A percentile compares a stretch with the other conserved stretches of the same genome.
These are phyloP conservation scores for Lamellibrachia satsuma DNA, from an alignment of 2,888 invertebrate species.

Conservation along the genomic window DNA sequence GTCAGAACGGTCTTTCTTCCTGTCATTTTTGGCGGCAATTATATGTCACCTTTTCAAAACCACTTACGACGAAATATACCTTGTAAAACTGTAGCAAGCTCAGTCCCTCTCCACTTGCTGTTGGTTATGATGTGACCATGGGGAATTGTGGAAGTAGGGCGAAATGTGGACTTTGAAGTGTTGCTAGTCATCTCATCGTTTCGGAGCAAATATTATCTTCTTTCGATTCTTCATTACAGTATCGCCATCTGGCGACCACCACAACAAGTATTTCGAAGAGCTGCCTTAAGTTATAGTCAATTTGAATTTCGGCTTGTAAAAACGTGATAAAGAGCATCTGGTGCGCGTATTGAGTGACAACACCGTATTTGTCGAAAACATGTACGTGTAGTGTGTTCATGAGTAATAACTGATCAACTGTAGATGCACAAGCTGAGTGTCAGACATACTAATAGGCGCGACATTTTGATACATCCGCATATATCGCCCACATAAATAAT, in stretches of 20 bases:
- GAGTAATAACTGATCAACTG: neutral
- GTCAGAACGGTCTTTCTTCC: neutral
- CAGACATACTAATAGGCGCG: neutral
- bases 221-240: neutral
- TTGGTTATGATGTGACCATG: conserved; percentile 9
- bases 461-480: neutral
- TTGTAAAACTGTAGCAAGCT: conserved; percentile 1
- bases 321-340: neutral
- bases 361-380: neutral
- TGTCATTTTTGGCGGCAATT: neutral
- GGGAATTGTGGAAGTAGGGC: neutral
- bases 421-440: neutral
- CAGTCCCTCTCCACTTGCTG: neutral
- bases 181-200: neutral
- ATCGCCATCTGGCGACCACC: neutral
- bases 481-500: conserved; percentile 5
- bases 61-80: neutral
- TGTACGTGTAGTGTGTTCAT: neutral
- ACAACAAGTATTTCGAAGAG: neutral
- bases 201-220: neutral
- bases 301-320: neutral
- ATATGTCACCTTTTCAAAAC: neutral
- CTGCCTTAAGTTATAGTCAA: neutral
- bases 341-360: neutral
- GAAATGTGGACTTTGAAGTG: neutral